phyloP scores from a whole-genome alignment of 1,140 invertebrate species.

The Eubasilissa regina region DNA sequence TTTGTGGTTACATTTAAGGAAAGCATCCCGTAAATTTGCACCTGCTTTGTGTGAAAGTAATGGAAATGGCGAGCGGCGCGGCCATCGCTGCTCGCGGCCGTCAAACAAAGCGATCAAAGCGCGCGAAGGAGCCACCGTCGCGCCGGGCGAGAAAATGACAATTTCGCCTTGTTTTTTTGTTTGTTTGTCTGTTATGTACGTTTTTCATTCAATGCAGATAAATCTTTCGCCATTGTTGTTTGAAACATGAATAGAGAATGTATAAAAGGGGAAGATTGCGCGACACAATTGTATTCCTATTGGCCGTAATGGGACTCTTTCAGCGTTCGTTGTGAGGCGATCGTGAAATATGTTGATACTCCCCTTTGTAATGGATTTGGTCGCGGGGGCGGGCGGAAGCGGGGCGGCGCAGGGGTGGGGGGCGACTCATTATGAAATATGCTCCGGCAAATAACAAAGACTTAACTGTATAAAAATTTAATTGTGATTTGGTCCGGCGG shows the following conservation, averaged over 20 bases:
- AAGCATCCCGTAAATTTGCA: no score
- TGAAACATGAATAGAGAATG: conserved; percentile 61
- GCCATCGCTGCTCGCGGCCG: conserved; percentile 15
- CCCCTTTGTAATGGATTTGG: conserved; percentile 60
- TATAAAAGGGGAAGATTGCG: conserved; percentile 60
- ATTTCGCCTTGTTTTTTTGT: conserved; percentile 31
- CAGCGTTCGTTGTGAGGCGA: conserved; percentile 58
- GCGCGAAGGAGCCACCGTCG: conserved; percentile 10
- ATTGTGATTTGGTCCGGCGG: conserved; percentile 41
- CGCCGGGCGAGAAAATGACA: conserved; percentile 49
- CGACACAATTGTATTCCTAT: conserved; percentile 60
- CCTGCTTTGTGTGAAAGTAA: conserved; percentile 31
- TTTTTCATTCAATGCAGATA: conserved; percentile 61
- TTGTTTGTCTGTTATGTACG: conserved; percentile 52
- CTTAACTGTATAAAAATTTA: conserved; percentile 54
- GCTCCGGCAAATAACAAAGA: conserved; percentile 54
- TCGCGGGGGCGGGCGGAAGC: conserved; percentile 39
- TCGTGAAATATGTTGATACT: conserved; percentile 61
- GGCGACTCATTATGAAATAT: conserved; percentile 57
- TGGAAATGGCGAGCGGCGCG: neutral
- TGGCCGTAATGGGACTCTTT: conserved; percentile 60
- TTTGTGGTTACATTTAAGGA: no score
- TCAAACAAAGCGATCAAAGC: conserved; percentile 31
- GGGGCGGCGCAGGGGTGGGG: conserved; percentile 3
- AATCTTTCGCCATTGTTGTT: conserved; percentile 61